These are phyloP conservation scores for Prunella himalayana DNA, from an alignment of 2,113 vertebrate genomes.

Conservation along the genomic window DNA sequence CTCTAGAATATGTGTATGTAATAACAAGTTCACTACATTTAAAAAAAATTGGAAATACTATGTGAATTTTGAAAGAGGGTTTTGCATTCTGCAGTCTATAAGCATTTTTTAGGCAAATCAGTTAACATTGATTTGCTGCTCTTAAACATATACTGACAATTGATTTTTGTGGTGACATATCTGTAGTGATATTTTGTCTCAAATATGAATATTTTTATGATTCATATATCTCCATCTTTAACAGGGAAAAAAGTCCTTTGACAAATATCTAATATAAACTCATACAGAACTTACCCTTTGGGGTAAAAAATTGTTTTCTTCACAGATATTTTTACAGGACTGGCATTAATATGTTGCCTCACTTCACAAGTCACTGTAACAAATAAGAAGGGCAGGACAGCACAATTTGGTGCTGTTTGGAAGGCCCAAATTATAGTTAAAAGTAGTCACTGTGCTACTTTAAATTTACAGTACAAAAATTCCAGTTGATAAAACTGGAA, in stretches of 20 bases:
- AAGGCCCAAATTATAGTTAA: constrained; percentile 39
- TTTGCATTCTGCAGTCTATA: background rate
- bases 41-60: background rate
- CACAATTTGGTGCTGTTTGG: constrained; percentile 24
- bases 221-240: background rate
- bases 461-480: constrained; percentile 59
- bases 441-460: constrained; percentile 19
- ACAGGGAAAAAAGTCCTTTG: background rate
- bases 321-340: background rate
- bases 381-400: background rate
- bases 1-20: background rate
- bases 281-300: background rate
- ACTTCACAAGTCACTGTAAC: background rate
- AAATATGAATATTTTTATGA: background rate
- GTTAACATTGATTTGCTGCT: background rate
- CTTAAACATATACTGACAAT: background rate
- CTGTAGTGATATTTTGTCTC: background rate
- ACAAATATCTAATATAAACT: background rate
- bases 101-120: background rate
- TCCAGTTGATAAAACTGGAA: too few relatives aligned
- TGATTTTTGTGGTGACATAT: background rate
- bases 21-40: background rate
- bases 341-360: constrained; percentile 28
- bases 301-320: background rate
- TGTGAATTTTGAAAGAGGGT: background rate